phyloP scores from a whole-genome alignment of 2,888 invertebrate species.

The Ophion costatus region DNA sequence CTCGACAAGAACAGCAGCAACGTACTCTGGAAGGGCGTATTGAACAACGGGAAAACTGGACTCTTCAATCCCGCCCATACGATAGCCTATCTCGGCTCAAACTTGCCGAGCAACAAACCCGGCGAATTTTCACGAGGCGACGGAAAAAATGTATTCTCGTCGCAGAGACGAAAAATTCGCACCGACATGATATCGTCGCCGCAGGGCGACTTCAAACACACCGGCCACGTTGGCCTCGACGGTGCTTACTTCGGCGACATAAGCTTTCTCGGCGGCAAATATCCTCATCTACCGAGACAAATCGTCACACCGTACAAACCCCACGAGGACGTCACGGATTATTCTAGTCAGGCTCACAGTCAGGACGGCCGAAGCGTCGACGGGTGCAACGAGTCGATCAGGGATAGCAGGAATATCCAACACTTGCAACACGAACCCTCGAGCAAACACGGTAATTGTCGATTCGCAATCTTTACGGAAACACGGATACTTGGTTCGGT shows the following conservation, averaged over 20 bases:
- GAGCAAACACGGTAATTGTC: slow-evolving; percentile 78
- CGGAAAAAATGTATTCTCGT: slow-evolving; percentile 86
- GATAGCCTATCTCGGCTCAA: slow-evolving; percentile 93
- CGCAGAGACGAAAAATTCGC: slow-evolving; percentile 87
- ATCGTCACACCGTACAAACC: slow-evolving; percentile 95
- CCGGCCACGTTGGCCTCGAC: slow-evolving; percentile 97
- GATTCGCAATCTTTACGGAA: neutral
- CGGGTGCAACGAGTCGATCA: slow-evolving; percentile 72
- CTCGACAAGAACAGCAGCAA: slow-evolving; percentile 89
- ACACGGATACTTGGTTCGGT: neutral
- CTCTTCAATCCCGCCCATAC: slow-evolving; percentile 95
- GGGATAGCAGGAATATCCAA: slow-evolving; percentile 76
- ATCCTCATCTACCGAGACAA: slow-evolving; percentile 93
- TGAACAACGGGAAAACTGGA: slow-evolving; percentile 96
- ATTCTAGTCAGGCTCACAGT: slow-evolving; percentile 80
- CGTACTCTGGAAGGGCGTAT: slow-evolving; percentile 94
- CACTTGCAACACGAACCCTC: slow-evolving; percentile 75
- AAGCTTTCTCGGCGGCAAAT: slow-evolving; percentile 89
- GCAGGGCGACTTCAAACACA: slow-evolving; percentile 98
- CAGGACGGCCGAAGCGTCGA: slow-evolving; percentile 74
- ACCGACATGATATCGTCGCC: slow-evolving; percentile 98
- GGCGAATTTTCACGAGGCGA: slow-evolving; percentile 85
- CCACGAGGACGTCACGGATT: slow-evolving; percentile 88
- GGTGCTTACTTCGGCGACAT: slow-evolving; percentile 99
- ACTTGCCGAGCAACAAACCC: slow-evolving; percentile 87